Evolutionary conservation across 2,113 vertebrate species (phyloP), one percentile per base, ranked within the genome.

Genomic region (Vanacampus margaritifer): DNA sequence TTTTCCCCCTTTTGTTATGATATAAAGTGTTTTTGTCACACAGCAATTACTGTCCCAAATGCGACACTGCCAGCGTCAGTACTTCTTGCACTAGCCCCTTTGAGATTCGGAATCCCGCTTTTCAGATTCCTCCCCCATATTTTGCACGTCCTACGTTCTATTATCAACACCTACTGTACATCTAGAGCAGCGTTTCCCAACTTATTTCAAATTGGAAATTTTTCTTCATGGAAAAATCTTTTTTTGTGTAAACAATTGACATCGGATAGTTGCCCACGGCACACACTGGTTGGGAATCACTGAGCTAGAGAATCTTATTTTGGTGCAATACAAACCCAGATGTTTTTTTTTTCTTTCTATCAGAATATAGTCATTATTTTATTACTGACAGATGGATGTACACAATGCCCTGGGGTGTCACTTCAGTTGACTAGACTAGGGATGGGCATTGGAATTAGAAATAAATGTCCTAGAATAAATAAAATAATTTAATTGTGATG

Each of bases 301-400:
- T 32, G 28, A 32, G 4, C 28, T 32, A 86, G 61, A 79, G 64
- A 76, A 71, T 80, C 73, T 5, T 84, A 2, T 81, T 82, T 79
- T 79, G 84, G 88, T 89, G 86, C 86, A 90, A 92, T 88, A 90
- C 78, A 84, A 86, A 82, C 43, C 79, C 84, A 87, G 81, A 89
- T 76, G 74, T 74, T 84, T 82, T 57, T 54, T 54, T 54, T 54
- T 13, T 24, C 1, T 13, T 13, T 24, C 24, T 86, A 83, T 83
- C 83, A 72, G 64, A 76, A 74, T 84, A 72, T 79, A 79, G 62
- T 83, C 74, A 67, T 83, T 77, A 87, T 87, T 84, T 86, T 81
- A 84, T 87, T 84, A 78, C 79, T 87, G 87, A 88, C 51, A 23
- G 76, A 81, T 88, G 87, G 86, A 89, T 90, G 87, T 87, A 87